These are phyloP conservation scores for Chelonia mydas DNA, from an alignment of 2,797 vertebrate species.

Conservation along the genomic window DNA sequence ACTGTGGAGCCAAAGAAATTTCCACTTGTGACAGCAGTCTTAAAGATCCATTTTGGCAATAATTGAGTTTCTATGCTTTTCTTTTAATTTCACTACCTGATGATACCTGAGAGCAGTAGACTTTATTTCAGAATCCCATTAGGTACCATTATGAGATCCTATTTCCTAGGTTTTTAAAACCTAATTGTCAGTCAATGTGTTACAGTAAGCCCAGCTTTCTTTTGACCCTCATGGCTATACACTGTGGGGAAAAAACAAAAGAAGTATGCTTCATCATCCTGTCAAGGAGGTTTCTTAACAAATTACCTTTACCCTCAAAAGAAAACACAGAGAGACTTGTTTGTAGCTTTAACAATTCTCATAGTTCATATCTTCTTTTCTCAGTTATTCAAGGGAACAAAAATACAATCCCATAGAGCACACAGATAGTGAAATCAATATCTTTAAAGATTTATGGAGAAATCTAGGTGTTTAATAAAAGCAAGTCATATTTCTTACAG, in stretches of 20 bases:
- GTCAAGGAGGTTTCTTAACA: slow-evolving; percentile 91
- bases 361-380: slow-evolving; percentile 80
- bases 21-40: slow-evolving; percentile 76
- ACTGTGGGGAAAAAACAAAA: slow-evolving; percentile 85
- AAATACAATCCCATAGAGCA: slow-evolving; percentile 45
- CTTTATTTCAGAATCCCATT: slow-evolving; percentile 80
- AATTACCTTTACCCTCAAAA: slow-evolving; percentile 90
- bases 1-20: slow-evolving; percentile 75
- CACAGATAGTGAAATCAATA: slow-evolving; percentile 57
- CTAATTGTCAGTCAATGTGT: slow-evolving; percentile 87
- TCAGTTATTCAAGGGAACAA: slow-evolving; percentile 73
- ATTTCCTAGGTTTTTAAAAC: slow-evolving; percentile 79
- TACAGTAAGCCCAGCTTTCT: slow-evolving; percentile 85
- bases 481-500: neutral
- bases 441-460: slow-evolving; percentile 63
- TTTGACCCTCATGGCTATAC: slow-evolving; percentile 85
- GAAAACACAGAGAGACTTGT: slow-evolving; percentile 86
- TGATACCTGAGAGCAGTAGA: slow-evolving; percentile 77
- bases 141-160: slow-evolving; percentile 78
- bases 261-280: slow-evolving; percentile 92
- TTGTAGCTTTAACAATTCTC: slow-evolving; percentile 80
- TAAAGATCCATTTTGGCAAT: slow-evolving; percentile 78
- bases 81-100: slow-evolving; percentile 78
- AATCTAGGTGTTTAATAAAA: slow-evolving; percentile 67
- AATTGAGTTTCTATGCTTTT: slow-evolving; percentile 80